Evolutionary conservation across 1,140 invertebrate species (phyloP), one percentile per base, ranked within the genome.

Genomic region (Drosophila ohnishii): DNA sequence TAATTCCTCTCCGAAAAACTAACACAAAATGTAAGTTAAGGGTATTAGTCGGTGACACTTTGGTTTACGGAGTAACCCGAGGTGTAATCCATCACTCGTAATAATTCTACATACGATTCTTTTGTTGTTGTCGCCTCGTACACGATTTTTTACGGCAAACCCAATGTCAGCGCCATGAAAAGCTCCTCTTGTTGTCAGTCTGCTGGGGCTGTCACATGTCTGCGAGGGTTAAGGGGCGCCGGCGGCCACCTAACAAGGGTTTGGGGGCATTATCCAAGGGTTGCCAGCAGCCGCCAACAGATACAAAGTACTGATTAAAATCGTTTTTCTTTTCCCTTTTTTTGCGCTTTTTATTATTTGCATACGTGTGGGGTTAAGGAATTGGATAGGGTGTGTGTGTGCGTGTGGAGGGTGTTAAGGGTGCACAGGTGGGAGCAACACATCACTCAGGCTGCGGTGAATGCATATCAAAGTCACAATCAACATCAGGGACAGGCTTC

Each of bases 231-330:
- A 44, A 55, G 34, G 22, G 22, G 44, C 14, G 40, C 32, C 32
- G 42, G 22, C 19, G 64, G 25, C 32, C 47, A 28, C 39, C 42
- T 47, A 65, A 53, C 61, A 51, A 58, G 56, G 48, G 56, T 39
- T 59, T 48, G 72, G 50, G 55, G 40, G 48, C 61, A 42, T 71
- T 71, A 71, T 50, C 65, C 53, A 44, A 60, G 59, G 59, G 56
- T 66, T 78, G 44, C 57, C 67, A 28, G 56, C 62, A 79, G 81
- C 84, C 51, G 76, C 72, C 72, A 83, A 83, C 61, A 88, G 83
- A 88, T 87, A 87, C 84, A 87, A 87, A 87, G 85, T 84, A 87
- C 84, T 88, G 84, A 88, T 88, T 88, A 88, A 88, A 88, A 84
- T 80, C 69, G 70, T 39, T 66, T 81, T 69, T 78, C 50, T 55